Base-by-base conservation (phyloP, 2,797 vertebrate species). In the Acanthurus lineatus region DNA sequence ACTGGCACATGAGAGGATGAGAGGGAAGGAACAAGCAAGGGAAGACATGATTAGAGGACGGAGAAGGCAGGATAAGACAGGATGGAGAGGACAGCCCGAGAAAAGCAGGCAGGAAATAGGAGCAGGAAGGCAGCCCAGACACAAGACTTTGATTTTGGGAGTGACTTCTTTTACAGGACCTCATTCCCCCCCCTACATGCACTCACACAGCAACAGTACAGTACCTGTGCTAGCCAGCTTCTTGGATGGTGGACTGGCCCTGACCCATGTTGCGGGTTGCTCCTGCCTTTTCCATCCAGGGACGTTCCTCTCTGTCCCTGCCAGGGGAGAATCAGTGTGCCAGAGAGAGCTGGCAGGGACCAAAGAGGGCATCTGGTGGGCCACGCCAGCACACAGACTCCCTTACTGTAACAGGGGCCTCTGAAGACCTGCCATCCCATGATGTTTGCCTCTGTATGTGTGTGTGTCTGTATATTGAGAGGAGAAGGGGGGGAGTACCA, bases 301-400 rank as follows among this genome's bases (percentile, higher is more conserved):
- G 82, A 83, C 77, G 69, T 73, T 89, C 76, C 67, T 88, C 82
- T 87, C 76, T 79, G 83, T 73, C 58, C 40, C 66, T 89, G 90
- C 90, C 91, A 92, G 88, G 61, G 58, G 59, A 79, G 64, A 48
- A 49, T 72, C 47, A 9, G 73, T 71, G 67, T 88, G 90, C 91
- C 89, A 91, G 86, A 68, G 68, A 76, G 79, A 88, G 67, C 85
- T 92, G 90, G 91, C 89, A 86, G 62, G 61, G 71, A 76, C 66
- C 86, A 28, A 32, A 79, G 76, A 73, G 82, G 83, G 63, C 86
- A 86, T 93, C 76, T 81, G 83, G 77, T 84, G 74, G 75, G 51
- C 77, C 67, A 82, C 69, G 42, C 77, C 75, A 85, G 71, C 77
- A 76, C 70, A 67, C 81, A 38, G 84, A 89, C 79, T 86, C 73